Conservation (phyloP, 2,797 vertebrate genomes). For the Oreortyx pictus region DNA sequence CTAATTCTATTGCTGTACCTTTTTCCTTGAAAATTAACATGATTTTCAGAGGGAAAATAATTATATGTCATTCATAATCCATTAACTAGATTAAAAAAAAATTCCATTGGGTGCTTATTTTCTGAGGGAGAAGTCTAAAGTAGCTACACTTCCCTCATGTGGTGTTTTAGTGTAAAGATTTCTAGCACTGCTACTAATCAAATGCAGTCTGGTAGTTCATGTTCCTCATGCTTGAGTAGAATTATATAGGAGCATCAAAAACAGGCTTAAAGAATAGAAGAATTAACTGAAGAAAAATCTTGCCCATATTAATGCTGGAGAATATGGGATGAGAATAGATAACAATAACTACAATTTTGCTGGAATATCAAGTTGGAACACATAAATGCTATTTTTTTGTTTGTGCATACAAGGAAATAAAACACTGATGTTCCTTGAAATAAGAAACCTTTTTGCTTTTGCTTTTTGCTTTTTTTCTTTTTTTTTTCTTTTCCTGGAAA, state of each 20-base stretch:
- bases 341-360: background rate
- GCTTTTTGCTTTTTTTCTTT: too few species aligned
- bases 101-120: conserved; percentile 43
- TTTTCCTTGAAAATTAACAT: conserved; percentile 73
- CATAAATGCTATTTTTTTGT: background rate
- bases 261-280: background rate
- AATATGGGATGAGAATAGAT: background rate
- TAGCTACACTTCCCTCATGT: conserved; percentile 70
- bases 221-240: background rate
- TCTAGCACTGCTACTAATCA: background rate
- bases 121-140: conserved; percentile 35
- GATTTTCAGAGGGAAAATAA: conserved; percentile 73
- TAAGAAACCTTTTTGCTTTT: background rate
- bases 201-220: background rate
- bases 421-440: background rate
- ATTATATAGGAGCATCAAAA: background rate
- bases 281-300: background rate
- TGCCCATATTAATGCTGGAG: background rate
- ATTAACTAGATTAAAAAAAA: conserved; percentile 66
- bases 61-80: conserved; percentile 74
- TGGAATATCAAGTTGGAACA: background rate
- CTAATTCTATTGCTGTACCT: conserved; percentile 56
- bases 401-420: background rate
- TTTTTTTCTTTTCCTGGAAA: background rate
- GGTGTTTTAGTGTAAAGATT: conserved; percentile 58